Evolutionary conservation across 1,140 invertebrate species (phyloP), one percentile per base, ranked within the genome.

Genomic region (Uloborus diversus): DNA sequence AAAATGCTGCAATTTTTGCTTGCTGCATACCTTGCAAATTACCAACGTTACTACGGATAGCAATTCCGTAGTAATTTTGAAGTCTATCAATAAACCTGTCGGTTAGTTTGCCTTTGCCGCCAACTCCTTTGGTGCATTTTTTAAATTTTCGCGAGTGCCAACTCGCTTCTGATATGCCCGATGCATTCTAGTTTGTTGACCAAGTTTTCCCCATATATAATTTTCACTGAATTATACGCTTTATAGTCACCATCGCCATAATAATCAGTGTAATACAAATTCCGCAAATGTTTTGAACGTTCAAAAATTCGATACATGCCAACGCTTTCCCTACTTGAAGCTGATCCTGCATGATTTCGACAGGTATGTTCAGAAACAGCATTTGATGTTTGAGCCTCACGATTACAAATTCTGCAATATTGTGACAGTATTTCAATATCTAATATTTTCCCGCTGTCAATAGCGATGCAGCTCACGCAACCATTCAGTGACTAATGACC

Each of bases 201-300:
- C 4, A 4, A 7, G 25, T 28, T 28, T 28, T 30, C 25, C 5
- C 57, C 57, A 32, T 61, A 61, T 11, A 61, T 61, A n/a, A n/a
- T n/a, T 32, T 28, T 61, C 13, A 61, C 57, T 9, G 57, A 20
- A 30, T 27, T 9, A 61, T 9, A 32, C 3, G 4, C 57, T 61
- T 61, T 61, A 27, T 20, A 61, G n/a, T 61, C 57, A 9, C 57
- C 57, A 32, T 61, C 57, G 20, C 57, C 57, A 61, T 61, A 61
- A 28, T 61, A 28, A 5, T 61, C 25, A 7, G 57, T 61, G 30
- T 61, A 61, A 4, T 28, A n/a, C n/a, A 61, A 61, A 32, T 28
- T 28, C 57, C 57, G 25, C 9, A 61, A 27, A 27, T 28, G 25
- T 61, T 13, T 9, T 5, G 57, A 61, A 3, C 57, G 14, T 28